phyloP scores from a whole-genome alignment of 2,797 vertebrate species.

The Onychomys leucogaster region DNA sequence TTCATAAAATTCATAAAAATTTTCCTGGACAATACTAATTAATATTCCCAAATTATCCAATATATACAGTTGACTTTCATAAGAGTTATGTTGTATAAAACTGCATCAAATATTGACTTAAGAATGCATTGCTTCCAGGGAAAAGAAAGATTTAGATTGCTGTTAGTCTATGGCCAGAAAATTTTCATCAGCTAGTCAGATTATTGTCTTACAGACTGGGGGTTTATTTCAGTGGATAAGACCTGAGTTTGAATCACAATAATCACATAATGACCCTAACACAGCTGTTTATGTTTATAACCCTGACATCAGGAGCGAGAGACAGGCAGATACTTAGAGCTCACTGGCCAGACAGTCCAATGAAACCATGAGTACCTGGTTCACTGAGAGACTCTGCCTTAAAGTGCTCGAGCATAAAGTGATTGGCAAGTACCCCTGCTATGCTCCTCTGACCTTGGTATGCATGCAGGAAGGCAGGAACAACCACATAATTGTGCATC shows the following conservation, averaged over 20 bases:
- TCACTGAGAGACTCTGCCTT: neutral
- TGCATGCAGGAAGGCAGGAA: neutral
- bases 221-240: neutral
- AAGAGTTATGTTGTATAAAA: neutral
- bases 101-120: neutral
- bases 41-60: neutral
- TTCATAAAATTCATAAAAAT: neutral
- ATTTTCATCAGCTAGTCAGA: neutral
- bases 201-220: neutral
- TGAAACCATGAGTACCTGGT: neutral
- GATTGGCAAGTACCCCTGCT: neutral
- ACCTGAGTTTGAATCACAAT: neutral
- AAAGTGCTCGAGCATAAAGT: neutral
- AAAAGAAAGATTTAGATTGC: neutral
- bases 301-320: neutral
- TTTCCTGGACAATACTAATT: constrained; percentile 10
- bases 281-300: neutral
- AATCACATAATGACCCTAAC: neutral
- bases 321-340: neutral
- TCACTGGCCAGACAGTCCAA: neutral
- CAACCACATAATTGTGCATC: neutral
- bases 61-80: neutral
- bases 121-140: neutral
- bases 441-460: neutral
- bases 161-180: neutral